Evolutionary conservation across 2,113 vertebrate species (phyloP), one percentile per base, ranked within the genome.

Genomic region (Pangasianodon hypophthalmus): DNA sequence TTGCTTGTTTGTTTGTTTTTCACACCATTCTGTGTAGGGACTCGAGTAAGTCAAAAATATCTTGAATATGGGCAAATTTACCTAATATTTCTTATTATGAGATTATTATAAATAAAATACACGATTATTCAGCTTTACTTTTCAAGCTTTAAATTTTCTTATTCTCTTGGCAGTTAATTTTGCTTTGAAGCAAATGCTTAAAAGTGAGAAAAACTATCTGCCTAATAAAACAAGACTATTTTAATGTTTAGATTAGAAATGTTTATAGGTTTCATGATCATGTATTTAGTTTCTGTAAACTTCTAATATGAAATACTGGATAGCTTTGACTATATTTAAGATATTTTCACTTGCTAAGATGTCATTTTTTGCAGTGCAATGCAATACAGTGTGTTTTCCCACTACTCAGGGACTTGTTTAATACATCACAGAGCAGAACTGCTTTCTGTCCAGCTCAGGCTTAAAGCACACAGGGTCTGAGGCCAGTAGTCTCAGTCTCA

Each of bases 401-500:
- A 46, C 41, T 73, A 52, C 64, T 54, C 6, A 44, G 44, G 24
- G 84, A 48, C 8, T 64, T 18, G n/a, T 48, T 73, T 41, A 41
- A 41, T 3, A 48, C 75, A 79, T 50, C 46, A n/a, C 77, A 79
- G 26, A 48, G 21, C 44, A 79, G n/a, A 80, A n/a, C 46, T 41
- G 9, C 24, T 84, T 84, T 88, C 32, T 71, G 32, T 84, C 67
- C 21, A n/a, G 50, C 32, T 88, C 48, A 84, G 50, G 6, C 50
- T 46, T 37, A 2, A 58, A 84, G 52, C 80, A n/a, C 18, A 88
- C 71, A 48, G 29, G 3, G 73, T 29, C 19, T 48, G 62, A 82
- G 37, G 41, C 41, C 87, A 80, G 50, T 82, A 18, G 50, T 29
- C 48, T 46, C 26, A 80, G 26, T 26, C 13, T 52, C n/a, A 82